These are phyloP conservation scores for Sylvilagus floridanus DNA, from an alignment of 2,797 vertebrate species.

Conservation along the genomic window DNA sequence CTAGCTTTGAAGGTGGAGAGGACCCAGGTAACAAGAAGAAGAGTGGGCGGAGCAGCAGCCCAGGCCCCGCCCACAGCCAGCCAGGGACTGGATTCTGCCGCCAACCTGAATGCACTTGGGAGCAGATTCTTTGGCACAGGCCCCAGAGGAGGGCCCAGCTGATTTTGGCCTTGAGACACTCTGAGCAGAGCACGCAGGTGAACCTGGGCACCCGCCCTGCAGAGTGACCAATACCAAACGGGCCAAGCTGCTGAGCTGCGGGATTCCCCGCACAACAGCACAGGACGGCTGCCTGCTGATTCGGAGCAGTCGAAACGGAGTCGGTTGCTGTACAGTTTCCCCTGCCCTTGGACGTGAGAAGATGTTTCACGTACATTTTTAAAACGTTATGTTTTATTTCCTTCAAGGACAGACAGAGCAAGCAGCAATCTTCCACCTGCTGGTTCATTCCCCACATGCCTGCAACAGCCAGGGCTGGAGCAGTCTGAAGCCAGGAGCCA, in stretches of 20 bases:
- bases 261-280: neutral
- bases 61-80: no score
- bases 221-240: neutral
- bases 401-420: no score
- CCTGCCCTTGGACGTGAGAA: neutral
- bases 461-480: no score
- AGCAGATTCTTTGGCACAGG: neutral
- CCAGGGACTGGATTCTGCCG: neutral
- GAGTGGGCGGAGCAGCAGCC: no score
- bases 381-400: no score
- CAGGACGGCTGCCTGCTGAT: neutral
- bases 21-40: fast-evolving
- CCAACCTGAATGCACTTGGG: neutral
- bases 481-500: no score
- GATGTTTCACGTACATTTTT: neutral
- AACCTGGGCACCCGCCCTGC: neutral
- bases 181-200: neutral
- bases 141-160: neutral
- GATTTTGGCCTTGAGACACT: neutral
- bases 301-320: neutral
- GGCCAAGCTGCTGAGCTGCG: neutral
- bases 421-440: no score
- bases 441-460: no score
- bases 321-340: neutral
- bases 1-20: neutral